Evolutionary conservation across 2,888 invertebrate genomes (phyloP), one percentile per base, ranked within the genome.

Genomic region (Chrysolina haemoptera): DNA sequence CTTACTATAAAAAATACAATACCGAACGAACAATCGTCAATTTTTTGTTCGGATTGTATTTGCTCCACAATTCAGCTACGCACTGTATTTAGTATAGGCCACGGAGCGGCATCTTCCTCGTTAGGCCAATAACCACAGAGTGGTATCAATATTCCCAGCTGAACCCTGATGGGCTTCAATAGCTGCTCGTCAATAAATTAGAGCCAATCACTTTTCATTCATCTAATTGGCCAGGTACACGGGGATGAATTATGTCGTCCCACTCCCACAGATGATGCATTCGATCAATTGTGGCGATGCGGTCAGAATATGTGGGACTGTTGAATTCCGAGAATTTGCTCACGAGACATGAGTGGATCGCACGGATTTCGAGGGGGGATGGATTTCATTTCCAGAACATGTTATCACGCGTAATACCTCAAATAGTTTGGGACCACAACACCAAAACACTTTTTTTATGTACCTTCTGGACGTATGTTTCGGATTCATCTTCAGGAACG

Each of bases 281-380:
- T 62, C 40, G 62, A 69, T 64, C 64, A 71, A 62, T 71, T 74
- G 40, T 55, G 72, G 62, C 67, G 70, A 75, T 73, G 62, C 71
- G 50, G 62, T 64, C 41, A 68, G 70, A 69, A 75, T 75, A 41
- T 70, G 53, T 69, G n/a, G 73, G 12, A 16, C 41, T 12, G 63
- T 40, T 35, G 62, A 66, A 75, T 72, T 65, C 72, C 40, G 55
- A 64, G 69, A 73, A 73, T 73, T 73, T 69, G 69, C 48, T 65
- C 5, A 16, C 43, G 62, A 63, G 69, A 62, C 63, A 53, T 27
- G 62, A 18, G 72, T 72, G 55, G 22, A 55, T 20, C 55, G 55
- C 55, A 11, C 10, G 55, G 55, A 55, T 16, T 16, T 55, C 18
- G 20, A 20, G 12, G 22, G 18, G 22, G 22, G 20, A 22, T 55